Percentiles rank a stretch among this genome's conserved stretches.
These are phyloP conservation scores for Plusia festucae DNA, from an alignment of 2,888 invertebrate species.

Conservation along the genomic window DNA sequence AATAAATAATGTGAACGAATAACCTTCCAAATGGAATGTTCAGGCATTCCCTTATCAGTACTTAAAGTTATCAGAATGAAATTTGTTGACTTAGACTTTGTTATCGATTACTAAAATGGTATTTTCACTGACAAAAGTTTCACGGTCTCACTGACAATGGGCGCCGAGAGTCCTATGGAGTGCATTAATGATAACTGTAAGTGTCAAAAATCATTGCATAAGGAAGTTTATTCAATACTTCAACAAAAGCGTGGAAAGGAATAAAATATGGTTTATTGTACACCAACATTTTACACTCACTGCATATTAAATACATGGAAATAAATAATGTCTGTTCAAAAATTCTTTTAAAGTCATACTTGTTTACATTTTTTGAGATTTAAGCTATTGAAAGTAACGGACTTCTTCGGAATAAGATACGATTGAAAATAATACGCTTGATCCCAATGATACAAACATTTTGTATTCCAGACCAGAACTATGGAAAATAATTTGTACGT, in stretches of 20 bases:
- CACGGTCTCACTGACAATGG: neutral
- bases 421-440: neutral
- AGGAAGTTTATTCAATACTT: no score
- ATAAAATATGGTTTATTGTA: no score
- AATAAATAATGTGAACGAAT: constrained; percentile 32
- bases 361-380: no score
- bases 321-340: no score
- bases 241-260: no score
- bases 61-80: neutral
- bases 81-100: neutral
- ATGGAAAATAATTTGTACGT: constrained; percentile 1
- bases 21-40: constrained; percentile 11
- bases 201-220: no score
- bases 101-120: neutral
- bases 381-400: no score
- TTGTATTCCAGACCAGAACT: neutral
- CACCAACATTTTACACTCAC: no score
- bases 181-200: no score
- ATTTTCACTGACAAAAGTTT: neutral
- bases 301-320: no score
- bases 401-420: neutral
- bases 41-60: neutral
- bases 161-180: no score
- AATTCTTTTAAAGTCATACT: no score
- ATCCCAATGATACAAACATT: neutral